Percentiles rank a stretch among this genome's conserved stretches.
Evolutionary conservation across 2,888 invertebrate genomes (phyloP).

Genomic region (Anthoptus insignis): DNA sequence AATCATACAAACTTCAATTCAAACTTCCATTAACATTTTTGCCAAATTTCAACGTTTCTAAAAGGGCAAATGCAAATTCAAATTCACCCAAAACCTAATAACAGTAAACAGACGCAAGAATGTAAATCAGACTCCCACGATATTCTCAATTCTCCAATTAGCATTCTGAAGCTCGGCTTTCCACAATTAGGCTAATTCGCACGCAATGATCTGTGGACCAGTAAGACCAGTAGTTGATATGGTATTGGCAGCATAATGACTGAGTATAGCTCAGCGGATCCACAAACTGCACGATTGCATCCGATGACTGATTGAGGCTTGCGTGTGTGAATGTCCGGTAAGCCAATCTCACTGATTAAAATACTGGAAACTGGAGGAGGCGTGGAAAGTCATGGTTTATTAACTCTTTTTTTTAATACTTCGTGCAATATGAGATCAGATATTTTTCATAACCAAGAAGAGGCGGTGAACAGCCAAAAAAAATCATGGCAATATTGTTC

Average conservation of each 20-base stretch:
- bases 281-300: conserved; percentile 58
- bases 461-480: no score
- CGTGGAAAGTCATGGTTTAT: no score
- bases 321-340: conserved; percentile 6
- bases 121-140: conserved; percentile 56
- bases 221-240: conserved; percentile 80
- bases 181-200: conserved; percentile 78
- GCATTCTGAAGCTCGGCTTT: conserved; percentile 74
- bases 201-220: conserved; percentile 65
- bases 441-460: no score
- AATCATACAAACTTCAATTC: no score
- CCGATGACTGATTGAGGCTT: conserved; percentile 5
- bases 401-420: no score
- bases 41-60: neutral
- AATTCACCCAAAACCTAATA: conserved; percentile 12
- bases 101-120: conserved; percentile 32
- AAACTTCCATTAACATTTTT: neutral
- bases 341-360: no score
- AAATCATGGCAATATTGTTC: no score
- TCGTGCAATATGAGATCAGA: no score
- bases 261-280: conserved; percentile 62
- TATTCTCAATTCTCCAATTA: conserved; percentile 66
- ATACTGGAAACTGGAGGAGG: no score
- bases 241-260: conserved; percentile 75
- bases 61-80: neutral